Evolutionary conservation across 2,797 vertebrate species (phyloP).

Genomic region (Acestrorhynchus altus): DNA sequence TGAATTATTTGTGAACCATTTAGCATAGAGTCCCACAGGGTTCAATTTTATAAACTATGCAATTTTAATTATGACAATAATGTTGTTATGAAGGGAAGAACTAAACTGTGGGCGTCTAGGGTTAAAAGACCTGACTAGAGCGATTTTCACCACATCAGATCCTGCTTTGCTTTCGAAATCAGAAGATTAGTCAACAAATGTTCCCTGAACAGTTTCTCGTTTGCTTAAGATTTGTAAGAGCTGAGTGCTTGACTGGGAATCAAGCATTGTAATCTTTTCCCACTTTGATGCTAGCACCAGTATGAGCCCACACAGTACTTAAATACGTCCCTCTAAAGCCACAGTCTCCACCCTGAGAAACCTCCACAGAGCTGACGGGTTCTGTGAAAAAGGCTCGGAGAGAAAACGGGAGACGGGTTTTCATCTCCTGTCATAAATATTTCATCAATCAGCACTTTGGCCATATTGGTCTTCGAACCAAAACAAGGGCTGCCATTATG

Average conservation of each 20-base stretch:
- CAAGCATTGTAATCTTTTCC: background rate
- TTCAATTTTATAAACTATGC: no score
- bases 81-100: no score
- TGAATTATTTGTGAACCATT: no score
- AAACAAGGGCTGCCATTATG: constrained; percentile 30
- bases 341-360: constrained; percentile 7
- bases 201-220: background rate
- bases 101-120: no score
- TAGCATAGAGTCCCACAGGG: no score
- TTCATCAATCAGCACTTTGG: constrained; percentile 20
- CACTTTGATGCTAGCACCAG: background rate
- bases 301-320: background rate
- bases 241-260: background rate
- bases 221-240: background rate
- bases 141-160: no score
- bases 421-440: constrained; percentile 10
- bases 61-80: no score
- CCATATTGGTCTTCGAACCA: constrained; percentile 6
- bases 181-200: background rate
- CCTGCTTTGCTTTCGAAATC: no score
- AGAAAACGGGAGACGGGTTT: background rate
- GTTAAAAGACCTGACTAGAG: no score
- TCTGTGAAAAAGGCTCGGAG: background rate
- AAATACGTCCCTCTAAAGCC: background rate
- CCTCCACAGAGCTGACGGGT: background rate